Conservation (phyloP, 2,113 vertebrate genomes). For the Lucifuga dentata region DNA sequence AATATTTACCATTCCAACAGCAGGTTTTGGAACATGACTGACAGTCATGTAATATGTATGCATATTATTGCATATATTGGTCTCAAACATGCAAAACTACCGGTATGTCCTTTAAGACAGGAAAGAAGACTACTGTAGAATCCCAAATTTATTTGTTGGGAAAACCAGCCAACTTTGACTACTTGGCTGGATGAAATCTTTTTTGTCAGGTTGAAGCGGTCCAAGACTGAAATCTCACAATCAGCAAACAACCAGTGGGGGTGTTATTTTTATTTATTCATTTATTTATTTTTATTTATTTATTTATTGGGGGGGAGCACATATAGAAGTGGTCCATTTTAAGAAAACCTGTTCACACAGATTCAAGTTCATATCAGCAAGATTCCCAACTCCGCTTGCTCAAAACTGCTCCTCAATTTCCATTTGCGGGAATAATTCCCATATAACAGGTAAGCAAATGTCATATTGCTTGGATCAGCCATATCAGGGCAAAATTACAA, state of each 20-base stretch:
- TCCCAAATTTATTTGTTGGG: constrained; percentile 28
- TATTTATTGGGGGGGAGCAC: background rate
- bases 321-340: background rate
- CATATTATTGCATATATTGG: too few relatives aligned
- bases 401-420: background rate
- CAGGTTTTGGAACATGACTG: too few relatives aligned
- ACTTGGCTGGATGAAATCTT: constrained; percentile 2
- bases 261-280: too few relatives aligned
- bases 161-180: constrained; percentile 17
- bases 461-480: background rate
- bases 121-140: constrained; percentile 8
- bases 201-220: constrained; percentile 12
- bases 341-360: constrained; percentile 8
- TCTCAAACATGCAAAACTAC: too few relatives aligned
- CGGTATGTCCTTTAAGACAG: too few relatives aligned
- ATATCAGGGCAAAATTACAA: too few relatives aligned
- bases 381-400: background rate
- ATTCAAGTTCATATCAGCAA: too few relatives aligned
- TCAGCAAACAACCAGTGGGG: background rate
- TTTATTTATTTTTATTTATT: too few relatives aligned
- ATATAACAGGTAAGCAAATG: background rate
- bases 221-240: constrained; percentile 9
- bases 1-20: too few relatives aligned
- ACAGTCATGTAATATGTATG: too few relatives aligned
- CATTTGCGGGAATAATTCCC: background rate